Conservation (phyloP, 1,140 invertebrate genomes). For the Subanguina moxae region DNA sequence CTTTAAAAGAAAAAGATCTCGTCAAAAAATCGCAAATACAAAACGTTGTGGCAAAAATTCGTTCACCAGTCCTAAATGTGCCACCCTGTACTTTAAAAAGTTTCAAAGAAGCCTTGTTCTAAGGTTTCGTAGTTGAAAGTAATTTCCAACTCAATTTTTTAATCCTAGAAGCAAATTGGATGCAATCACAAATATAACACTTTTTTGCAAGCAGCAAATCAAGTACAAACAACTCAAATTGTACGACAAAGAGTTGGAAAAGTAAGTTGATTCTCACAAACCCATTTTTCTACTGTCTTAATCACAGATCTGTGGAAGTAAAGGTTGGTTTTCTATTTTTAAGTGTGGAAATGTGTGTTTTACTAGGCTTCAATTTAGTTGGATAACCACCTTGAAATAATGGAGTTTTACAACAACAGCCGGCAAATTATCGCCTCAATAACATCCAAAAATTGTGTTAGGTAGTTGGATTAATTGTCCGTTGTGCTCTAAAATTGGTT, state of each 20-base stretch:
- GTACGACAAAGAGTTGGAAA: constrained; percentile 37
- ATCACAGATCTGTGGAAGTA: constrained; percentile 41
- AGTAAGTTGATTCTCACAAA: constrained; percentile 6
- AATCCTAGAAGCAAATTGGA: constrained; percentile 43
- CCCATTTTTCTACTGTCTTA: not conserved
- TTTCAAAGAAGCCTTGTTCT: no score
- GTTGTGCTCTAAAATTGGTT: not conserved
- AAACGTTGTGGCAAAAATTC: no score
- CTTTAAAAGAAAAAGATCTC: no score
- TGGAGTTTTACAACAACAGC: constrained; percentile 33
- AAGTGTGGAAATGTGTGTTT: not conserved
- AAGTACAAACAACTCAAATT: constrained; percentile 50
- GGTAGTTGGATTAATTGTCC: constrained; percentile 13
- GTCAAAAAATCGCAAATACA: no score
- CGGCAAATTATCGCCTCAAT: constrained; percentile 50
- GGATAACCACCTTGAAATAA: constrained; percentile 43
- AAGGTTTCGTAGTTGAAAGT: no score
- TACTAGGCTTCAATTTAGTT: constrained; percentile 30
- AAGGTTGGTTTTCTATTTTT: constrained; percentile 35
- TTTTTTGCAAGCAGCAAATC: constrained; percentile 43
- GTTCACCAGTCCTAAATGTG: no score
- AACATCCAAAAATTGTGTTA: constrained; percentile 47
- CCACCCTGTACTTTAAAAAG: no score
- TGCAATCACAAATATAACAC: constrained; percentile 46
- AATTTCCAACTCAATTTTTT: no score